Conservation (phyloP, 2,888 invertebrate genomes). For the Scotopteryx bipunctaria region DNA sequence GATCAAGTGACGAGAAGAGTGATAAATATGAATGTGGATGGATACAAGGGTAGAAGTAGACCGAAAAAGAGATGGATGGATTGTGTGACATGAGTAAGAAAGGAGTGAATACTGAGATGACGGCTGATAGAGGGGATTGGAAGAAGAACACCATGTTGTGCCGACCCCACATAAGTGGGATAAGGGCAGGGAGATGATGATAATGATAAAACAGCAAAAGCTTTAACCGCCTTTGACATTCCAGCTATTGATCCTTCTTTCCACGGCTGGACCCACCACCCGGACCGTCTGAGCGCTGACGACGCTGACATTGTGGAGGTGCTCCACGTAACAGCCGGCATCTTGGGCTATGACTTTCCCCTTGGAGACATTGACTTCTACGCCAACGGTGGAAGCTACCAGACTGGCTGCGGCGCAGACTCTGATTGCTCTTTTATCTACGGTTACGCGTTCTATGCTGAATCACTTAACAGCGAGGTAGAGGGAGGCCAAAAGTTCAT, state of each 20-base stretch:
- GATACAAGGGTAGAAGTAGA: no score
- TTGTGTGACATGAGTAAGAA: no score
- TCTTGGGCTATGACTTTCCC: constrained; percentile 64
- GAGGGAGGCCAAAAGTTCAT: constrained; percentile 53
- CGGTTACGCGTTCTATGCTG: constrained; percentile 63
- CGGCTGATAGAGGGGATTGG: no score
- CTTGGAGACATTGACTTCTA: constrained; percentile 73
- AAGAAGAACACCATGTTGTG: no score
- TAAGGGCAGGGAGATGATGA: no score
- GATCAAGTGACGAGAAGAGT: no score
- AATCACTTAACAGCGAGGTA: constrained; percentile 54
- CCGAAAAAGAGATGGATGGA: no score
- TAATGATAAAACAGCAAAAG: no score
- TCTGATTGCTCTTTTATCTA: constrained; percentile 58
- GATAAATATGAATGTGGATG: no score
- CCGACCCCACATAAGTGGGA: no score
- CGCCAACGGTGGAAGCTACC: constrained; percentile 66
- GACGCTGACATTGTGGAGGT: constrained; percentile 71
- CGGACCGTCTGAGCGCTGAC: constrained; percentile 51
- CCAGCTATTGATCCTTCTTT: constrained; percentile 74
- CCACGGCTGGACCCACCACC: constrained; percentile 69
- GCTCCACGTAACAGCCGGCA: constrained; percentile 64
- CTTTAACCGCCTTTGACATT: no score
- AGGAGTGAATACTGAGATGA: no score
- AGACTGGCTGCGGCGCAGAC: constrained; percentile 58